Evolutionary conservation across 53 echinoderm and acorn worm genomes (phyloP).

Genomic region (Astropecten irregularis): DNA sequence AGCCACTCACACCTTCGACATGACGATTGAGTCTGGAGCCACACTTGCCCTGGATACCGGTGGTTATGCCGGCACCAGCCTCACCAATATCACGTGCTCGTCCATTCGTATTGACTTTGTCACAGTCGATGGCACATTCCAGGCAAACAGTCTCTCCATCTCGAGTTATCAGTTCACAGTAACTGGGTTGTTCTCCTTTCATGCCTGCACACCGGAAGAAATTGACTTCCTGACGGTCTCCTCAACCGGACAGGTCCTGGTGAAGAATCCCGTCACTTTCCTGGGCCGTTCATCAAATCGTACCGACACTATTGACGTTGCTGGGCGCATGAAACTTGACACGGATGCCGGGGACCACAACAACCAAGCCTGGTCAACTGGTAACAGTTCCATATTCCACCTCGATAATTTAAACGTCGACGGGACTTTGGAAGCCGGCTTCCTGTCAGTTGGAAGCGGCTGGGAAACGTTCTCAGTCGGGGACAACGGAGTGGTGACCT

Average conservation of each 20-base stretch:
- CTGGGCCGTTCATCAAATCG: conserved; percentile 41
- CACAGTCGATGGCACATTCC: conserved; percentile 48
- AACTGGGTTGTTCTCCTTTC: conserved; percentile 59
- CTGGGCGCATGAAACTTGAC: conserved; percentile 60
- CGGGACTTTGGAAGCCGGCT: conserved; percentile 63
- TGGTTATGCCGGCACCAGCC: conserved; percentile 38
- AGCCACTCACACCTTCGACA: conserved; percentile 3
- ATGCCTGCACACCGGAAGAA: conserved; percentile 57
- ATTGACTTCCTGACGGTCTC: conserved; percentile 46
- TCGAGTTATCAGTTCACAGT: conserved; percentile 34
- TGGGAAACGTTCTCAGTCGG: conserved; percentile 50
- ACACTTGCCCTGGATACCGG: conserved; percentile 55
- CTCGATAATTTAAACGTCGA: conserved; percentile 59
- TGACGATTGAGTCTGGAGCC: conserved; percentile 55
- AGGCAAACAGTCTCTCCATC: conserved; percentile 56
- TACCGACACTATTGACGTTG: conserved; percentile 40
- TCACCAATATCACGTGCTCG: conserved; percentile 51
- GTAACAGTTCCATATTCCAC: conserved; percentile 51
- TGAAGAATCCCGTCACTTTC: conserved; percentile 44
- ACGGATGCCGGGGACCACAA: conserved; percentile 5
- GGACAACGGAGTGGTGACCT: conserved; percentile 42
- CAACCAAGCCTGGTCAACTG: conserved; percentile 60
- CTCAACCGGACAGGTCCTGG: conserved; percentile 40
- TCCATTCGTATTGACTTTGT: conserved; percentile 30
- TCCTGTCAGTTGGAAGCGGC: conserved; percentile 53